phyloP scores from a whole-genome alignment of 1,140 invertebrate species.

The Diachasmimorpha longicaudata region DNA sequence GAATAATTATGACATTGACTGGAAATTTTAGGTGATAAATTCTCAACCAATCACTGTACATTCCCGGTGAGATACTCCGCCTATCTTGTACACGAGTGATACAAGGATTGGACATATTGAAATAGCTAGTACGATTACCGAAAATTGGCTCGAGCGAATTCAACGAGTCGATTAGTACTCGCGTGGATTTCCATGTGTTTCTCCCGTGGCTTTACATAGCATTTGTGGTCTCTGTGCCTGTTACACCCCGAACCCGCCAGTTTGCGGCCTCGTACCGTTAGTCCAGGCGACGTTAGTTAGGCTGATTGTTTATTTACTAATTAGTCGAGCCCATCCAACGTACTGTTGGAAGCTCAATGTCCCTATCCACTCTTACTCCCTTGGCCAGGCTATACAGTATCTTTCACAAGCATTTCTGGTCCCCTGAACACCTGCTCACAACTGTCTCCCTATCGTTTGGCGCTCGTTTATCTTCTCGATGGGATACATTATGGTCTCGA shows the following conservation, averaged over 20 bases:
- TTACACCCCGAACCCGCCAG: slow-evolving; percentile 13
- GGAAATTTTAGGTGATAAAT: background rate
- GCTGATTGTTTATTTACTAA: slow-evolving; percentile 39
- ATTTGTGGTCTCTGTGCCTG: slow-evolving; percentile 23
- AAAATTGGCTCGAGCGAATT: slow-evolving; percentile 23
- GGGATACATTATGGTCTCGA: background rate
- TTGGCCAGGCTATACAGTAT: background rate
- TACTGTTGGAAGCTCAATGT: background rate
- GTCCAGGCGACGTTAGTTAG: slow-evolving; percentile 32
- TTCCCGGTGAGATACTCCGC: too few species aligned
- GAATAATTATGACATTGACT: too few species aligned
- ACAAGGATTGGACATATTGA: background rate
- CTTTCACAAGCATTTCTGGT: background rate
- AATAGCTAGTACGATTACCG: slow-evolving; percentile 18
- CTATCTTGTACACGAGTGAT: background rate
- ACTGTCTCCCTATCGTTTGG: background rate
- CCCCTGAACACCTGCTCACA: background rate
- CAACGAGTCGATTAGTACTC: slow-evolving; percentile 26
- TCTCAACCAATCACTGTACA: background rate
- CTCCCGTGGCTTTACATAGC: slow-evolving; percentile 29
- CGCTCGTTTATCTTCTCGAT: background rate
- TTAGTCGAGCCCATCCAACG: slow-evolving; percentile 21
- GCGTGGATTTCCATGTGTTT: slow-evolving; percentile 24
- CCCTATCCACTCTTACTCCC: background rate
- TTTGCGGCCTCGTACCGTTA: slow-evolving; percentile 31